Base-by-base conservation (phyloP, 2,113 vertebrate species). In the Ammodramus savannarum region DNA sequence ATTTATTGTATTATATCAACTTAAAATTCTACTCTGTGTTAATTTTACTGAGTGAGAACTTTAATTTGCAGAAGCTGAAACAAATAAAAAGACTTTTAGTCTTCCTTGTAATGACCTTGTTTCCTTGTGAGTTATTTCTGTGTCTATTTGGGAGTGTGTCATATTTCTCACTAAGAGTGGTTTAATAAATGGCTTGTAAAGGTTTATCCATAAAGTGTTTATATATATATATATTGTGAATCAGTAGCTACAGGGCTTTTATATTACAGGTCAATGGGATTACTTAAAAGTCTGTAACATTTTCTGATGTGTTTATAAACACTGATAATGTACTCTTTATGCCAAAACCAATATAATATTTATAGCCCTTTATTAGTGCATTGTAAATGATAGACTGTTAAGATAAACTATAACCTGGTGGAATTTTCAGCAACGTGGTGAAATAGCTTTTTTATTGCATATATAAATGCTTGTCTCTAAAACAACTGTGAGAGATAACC, bases 281-380 rank as follows among this genome's bases (percentile, higher is more conserved):
- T 87, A 71, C 68, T 90, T 78, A 71, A 41, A 93, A 86, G 48
- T 84, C 79, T 26, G 16, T 75, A 90, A 65, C 31, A 8, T 72
- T 89, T 78, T 63, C 69, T 89, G 69, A 52, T 65, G 43, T 92
- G 65, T 90, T 96, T 90, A 81, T 93, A 95, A 95, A 81, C 48
- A 75, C 34, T 4, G 2, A 6, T 71, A 94, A 86, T 39, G n/a
- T 55, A 63, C 55, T 86, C 39, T 63, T 85, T 71, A 71, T 61
- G 57, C 73, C 73, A 59, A 85, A 96, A 34, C 41, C 54, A 89
- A 81, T 93, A 81, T 44, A 85, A 57, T 65, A 90, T 90, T 90
- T 89, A 92, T 57, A 52, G 16, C 51, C 25, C 38, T 91, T 95
- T 95, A 91, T 96, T 85, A 92, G 78, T 41, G 6, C 57, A 12